Base-by-base conservation (phyloP, 2,113 vertebrate species). In the Anarhynchus alexandrinus region DNA sequence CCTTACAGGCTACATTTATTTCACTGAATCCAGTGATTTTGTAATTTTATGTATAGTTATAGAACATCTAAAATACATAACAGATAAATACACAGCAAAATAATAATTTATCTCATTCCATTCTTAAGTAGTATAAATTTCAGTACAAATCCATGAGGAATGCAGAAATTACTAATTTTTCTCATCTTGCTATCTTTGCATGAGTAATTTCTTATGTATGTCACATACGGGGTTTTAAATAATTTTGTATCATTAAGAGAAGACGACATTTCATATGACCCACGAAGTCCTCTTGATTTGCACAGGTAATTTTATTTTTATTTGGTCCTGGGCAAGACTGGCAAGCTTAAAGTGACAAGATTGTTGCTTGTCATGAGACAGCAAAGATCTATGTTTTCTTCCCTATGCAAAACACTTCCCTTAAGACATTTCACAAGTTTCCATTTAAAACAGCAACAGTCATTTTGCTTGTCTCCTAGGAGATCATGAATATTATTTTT, bases 361-460 rank as follows among this genome's bases (percentile, higher is more conserved):
- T 40, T 83, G 11, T 66, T 77, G 11, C 8, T 86, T 70, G 27
- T 62, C 32, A 57, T 51, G 14, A 78, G 88, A 78, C 36, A 55
- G 16, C 40, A 67, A 76, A 72, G 23, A 66, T 38, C 34, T 81
- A 7, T 43, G n/a, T 55, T 89, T 93, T 80, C 29, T 59, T 71
- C 38, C 55, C 14, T 55, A 10, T 67, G 52, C 17, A 84, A 76
- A 95, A 70, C 14, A 43, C 32, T 67, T 73, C 26, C 27, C 21
- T 42, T 27, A 67, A 67, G 42, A n/a, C 9, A 81, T 86, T 81
- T 95, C 80, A 42, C 6, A 65, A 36, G 47, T 61, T 95, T 96
- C 79, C 29, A 45, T 89, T 95, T 95, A 87, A 76, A 78, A 64
- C 14, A 87, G 43, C 40, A 85, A 27, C 8, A 82, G 12, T 45